Base-by-base conservation (phyloP, 1,140 invertebrate genomes). In the Macrocentrus cingulum region DNA sequence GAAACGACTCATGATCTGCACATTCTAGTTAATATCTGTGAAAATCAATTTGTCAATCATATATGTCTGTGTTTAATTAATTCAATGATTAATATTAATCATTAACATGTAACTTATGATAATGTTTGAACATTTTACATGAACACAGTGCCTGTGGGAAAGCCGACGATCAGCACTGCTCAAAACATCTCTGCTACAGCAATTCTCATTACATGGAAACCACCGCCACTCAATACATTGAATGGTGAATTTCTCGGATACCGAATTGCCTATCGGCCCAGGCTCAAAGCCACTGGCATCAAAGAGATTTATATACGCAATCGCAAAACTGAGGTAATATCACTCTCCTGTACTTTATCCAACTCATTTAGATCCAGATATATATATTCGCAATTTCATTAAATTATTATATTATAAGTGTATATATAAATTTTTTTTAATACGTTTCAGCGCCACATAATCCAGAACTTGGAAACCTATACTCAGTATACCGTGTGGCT, bases 241-340 rank as follows among this genome's bases (percentile, higher is more conserved):
- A 84, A 90, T 66, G 89, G 89, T n/a, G 88, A 91, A 75, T 91
- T 91, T 74, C 79, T 90, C 7, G 89, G 89, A 54, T 91, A 91
- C 74, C 81, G 85, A 59, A 85, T 90, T 51, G 83, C 86, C 36
- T 89, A 87, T 76, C 76, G 84, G 54, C 86, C 84, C 49, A 79
- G 85, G 56, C 85, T 86, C 67, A 80, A 80, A 64, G 78, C 76
- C 59, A 70, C 79, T 16, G 81, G 84, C 52, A 81, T 84, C 67
- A 84, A 87, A 68, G 85, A 87, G 74, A 85, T 87, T 75, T 87
- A 86, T 73, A 84, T 88, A 69, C 76, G 87, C 25, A 85, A 88
- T 71, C 81, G 84, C 45, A 82, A 81, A 41, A 82, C 86, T 39
- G 84, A 87, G 80, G 86, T 88, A 81, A 77, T 7, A 41, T 44